Evolutionary conservation across 1,140 invertebrate genomes (phyloP), one percentile per base, ranked within the genome.

Genomic region (Eubasilissa regina): DNA sequence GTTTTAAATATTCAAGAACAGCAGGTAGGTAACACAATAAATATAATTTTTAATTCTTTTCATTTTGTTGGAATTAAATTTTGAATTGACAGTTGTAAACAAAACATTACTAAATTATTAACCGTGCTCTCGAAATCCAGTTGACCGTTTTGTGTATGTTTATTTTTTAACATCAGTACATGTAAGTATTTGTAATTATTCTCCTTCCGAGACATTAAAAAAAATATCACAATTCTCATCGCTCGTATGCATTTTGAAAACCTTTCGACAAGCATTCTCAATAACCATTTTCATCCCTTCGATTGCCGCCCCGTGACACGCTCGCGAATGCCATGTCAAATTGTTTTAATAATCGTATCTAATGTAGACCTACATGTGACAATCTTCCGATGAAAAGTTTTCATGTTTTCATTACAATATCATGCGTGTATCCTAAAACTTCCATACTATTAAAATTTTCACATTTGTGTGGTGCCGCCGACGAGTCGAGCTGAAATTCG

Each of bases 341-440:
- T 83, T 81, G 73, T 79, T 83, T 72, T 81, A 81, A 81, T 84
- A 83, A 83, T 82, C 84, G 85, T 85, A 87, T 88, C 87, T 88
- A 88, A 88, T 88, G 87, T 88, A 88, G 86, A 88, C 86, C 87
- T 88, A 88, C 87, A 84, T 80, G 84, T 84, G 84, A 86, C 87
- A 86, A 84, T 85, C 86, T 86, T 85, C 84, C 85, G 83, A 87
- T 86, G 86, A 86, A 87, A 88, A 85, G 85, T 86, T 45, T 78
- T 70, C 62, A 68, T 79, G 35, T 82, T 77, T 75, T 81, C 84
- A 75, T 83, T 82, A 80, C 80, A 80, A 80, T 80, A 79, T 80
- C 82, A 81, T 79, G 83, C 78, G 79, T 80, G 53, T 81, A 80
- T 77, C 77, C 78, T 83, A 83, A 51, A 81, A 79, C 77, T 78